A percentile compares a stretch with the other conserved stretches of the same genome.
These are phyloP conservation scores for Apodemia mormo DNA, from an alignment of 2,888 invertebrate species.

Conservation along the genomic window DNA sequence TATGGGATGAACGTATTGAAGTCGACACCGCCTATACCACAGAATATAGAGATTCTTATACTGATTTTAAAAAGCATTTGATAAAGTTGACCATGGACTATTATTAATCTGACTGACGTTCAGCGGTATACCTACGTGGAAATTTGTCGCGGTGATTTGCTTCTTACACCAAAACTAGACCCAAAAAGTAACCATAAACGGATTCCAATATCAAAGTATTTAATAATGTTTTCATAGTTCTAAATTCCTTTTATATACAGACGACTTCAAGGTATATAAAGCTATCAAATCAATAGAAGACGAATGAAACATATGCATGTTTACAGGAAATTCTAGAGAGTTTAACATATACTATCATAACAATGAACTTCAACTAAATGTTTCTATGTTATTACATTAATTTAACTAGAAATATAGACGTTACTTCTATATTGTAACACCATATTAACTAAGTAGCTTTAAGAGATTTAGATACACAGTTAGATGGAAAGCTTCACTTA, in stretches of 20 bases:
- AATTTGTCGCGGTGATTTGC: neutral
- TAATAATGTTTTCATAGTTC: conserved; percentile 26
- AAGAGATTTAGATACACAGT: neutral
- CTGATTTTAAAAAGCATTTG: neutral
- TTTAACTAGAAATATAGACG: conserved; percentile 31
- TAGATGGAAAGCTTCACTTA: neutral
- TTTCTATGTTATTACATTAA: conserved; percentile 31
- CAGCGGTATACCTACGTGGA: neutral
- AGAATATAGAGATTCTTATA: neutral
- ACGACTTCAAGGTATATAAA: conserved; percentile 32
- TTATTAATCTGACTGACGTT: neutral
- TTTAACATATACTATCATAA: conserved; percentile 28
- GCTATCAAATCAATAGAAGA: conserved; percentile 25
- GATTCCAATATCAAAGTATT: neutral
- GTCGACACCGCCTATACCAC: neutral
- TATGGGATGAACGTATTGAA: neutral
- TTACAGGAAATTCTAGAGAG: conserved; percentile 34
- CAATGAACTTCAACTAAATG: conserved; percentile 30
- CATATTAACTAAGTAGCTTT: no score
- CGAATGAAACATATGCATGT: neutral
- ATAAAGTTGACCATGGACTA: neutral
- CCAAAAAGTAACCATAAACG: neutral
- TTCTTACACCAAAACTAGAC: neutral
- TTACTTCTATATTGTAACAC: no score
- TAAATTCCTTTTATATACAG: conserved; percentile 32